These are phyloP conservation scores for Chrysotoxum bicinctum DNA, from an alignment of 2,888 invertebrate genomes.

Conservation along the genomic window DNA sequence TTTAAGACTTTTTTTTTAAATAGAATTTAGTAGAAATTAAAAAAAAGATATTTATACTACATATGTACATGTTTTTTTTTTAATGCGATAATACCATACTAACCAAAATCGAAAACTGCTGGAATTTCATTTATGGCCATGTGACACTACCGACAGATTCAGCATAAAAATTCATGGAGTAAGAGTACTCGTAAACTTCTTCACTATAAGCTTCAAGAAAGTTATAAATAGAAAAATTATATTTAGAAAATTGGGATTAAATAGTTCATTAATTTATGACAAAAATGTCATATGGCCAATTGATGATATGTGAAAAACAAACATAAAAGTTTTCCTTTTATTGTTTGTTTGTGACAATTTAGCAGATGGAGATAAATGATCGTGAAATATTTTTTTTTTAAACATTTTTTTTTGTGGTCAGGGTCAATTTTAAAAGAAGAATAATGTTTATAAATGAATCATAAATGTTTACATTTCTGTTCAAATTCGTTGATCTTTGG, in stretches of 20 bases:
- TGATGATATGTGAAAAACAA: conserved; percentile 58
- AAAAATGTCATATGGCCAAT: conserved; percentile 22
- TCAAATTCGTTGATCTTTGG: conserved; percentile 2
- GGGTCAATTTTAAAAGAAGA: conserved; percentile 11
- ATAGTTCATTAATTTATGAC: conserved; percentile 63
- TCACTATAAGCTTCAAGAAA: background rate
- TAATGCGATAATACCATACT: no score
- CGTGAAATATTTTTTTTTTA: background rate
- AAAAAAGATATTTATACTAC: background rate
- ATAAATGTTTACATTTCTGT: conserved; percentile 13
- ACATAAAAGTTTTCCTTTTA: conserved; percentile 8
- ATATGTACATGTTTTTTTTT: background rate
- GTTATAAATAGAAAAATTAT: conserved; percentile 46
- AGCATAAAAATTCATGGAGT: background rate
- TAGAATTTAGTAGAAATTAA: no score
- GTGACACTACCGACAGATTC: conserved; percentile 15
- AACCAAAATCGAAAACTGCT: conserved; percentile 10
- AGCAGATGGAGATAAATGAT: conserved; percentile 14
- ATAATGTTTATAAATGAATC: background rate
- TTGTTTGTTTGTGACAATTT: conserved; percentile 2
- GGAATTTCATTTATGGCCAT: conserved; percentile 22
- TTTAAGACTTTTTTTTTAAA: no score
- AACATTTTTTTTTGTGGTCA: background rate
- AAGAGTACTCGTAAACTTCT: background rate
- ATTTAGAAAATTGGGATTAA: conserved; percentile 48